Evolutionary conservation across 2,797 vertebrate genomes (phyloP).

Genomic region (Melanotaenia pygmaea): DNA sequence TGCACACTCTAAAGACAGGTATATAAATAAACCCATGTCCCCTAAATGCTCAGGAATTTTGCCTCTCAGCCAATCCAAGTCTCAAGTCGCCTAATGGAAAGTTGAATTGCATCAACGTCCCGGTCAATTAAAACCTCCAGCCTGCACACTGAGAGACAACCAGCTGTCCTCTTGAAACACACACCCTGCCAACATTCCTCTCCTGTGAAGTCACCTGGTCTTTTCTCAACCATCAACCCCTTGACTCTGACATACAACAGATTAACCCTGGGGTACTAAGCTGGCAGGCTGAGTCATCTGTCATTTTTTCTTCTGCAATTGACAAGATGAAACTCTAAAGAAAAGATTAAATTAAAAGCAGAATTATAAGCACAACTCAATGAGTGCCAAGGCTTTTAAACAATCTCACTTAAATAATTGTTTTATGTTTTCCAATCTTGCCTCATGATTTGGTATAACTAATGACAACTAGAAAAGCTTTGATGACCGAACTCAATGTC

Average conservation of each 20-base stretch:
- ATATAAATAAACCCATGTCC: constrained; percentile 42
- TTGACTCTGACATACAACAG: constrained; percentile 15
- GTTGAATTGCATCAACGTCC: constrained; percentile 59
- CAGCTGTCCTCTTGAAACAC: constrained; percentile 72
- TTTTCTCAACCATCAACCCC: constrained; percentile 24
- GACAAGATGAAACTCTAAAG: background rate
- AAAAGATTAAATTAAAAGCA: no score
- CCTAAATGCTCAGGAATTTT: constrained; percentile 36
- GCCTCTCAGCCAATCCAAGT: constrained; percentile 33
- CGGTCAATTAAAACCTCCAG: constrained; percentile 40
- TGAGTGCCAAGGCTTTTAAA: background rate
- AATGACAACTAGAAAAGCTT: background rate
- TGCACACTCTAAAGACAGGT: constrained; percentile 16
- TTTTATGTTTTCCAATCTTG: background rate
- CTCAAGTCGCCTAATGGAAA: constrained; percentile 69
- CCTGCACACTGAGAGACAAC: constrained; percentile 17
- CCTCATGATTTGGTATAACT: background rate
- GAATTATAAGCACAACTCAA: no score
- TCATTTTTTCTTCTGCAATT: background rate
- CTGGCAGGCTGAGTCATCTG: background rate
- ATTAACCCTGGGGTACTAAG: background rate
- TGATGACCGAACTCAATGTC: background rate
- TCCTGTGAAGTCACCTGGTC: constrained; percentile 65
- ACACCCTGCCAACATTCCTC: constrained; percentile 61
- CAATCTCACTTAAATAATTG: background rate